Evolutionary conservation across 2,113 vertebrate genomes (phyloP), one percentile per base, ranked within the genome.

Genomic region (Petaurus breviceps): DNA sequence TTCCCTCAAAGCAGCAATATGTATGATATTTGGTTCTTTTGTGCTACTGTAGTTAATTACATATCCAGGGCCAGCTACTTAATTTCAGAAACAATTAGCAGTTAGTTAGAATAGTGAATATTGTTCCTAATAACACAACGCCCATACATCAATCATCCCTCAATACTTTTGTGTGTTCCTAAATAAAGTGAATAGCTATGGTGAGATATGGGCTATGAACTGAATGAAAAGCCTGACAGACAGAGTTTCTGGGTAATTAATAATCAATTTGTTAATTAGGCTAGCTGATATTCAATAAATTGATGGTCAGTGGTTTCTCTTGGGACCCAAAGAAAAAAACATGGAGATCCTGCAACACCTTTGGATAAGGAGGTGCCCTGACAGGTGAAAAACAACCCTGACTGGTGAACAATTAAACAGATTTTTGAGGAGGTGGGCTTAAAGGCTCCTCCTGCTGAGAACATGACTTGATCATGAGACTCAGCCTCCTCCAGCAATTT

Each of bases 61-160:
- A 50, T 68, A 51, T 89, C 51, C 16, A 51, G 23, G 53, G 47
- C 51, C 10, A 52, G 61, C 51, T 53, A 46, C 24, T 68, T 24
- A 9, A 6, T 46, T 93, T 94, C 14, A 14, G 8, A 51, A 90
- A 43, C 68, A 90, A 96, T 54, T 37, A 31, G 24, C 55, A 68
- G 91, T 11, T 95, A 52, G 91, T 8, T 95, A 55, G 43, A 46
- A 96, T 43, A 91, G 37, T 93, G 3, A 77, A 54, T 51, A 55
- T 5, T 50, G 10, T 7, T 0, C 37, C 37, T 84, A 55, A 61
- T 23, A 25, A 52, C 0, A 16, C 28, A 3, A 25, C 5, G 51
- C 53, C 61, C n/a, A 46, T 8, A 43, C 90, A 84, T 84, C 37
- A 95, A 84, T 84, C 37, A 95, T 51, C 55, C 49, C n/a, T 3